Base-by-base conservation (phyloP, 2,113 vertebrate genomes). In the Excalfactoria chinensis region DNA sequence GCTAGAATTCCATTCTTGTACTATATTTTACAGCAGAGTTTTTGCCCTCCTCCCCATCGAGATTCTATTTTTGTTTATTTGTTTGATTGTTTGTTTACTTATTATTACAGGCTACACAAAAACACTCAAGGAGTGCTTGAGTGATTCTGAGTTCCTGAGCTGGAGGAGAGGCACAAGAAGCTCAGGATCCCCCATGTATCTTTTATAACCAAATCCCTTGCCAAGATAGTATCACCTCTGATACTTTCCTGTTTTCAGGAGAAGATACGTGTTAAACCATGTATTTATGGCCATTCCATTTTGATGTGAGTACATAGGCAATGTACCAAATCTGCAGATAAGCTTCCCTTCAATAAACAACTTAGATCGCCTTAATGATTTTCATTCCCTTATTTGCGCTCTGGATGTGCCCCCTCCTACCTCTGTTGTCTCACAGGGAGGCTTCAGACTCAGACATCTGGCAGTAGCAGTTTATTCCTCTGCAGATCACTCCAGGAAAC, bases 401-500 rank as follows among this genome's bases (percentile, higher is more conserved):
- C 32, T 6, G 2, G 32, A 49, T 8, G 11, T 76, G 35, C 28
- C 32, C 34, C 69, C 59, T 32, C 26, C 5, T 79, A 17, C 12
- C 67, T 72, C n/a, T 60, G 11, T 66, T 93, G 62, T 85, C 68
- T 73, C 41, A 58, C 2, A 28, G 60, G 60, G 19, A 77, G 37
- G 26, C 25, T 89, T 92, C 35, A 69, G 8, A 28, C 6, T 72
- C 1, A 8, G 49, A n/a, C 6, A 67, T 60, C 46, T 72, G 34
- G 56, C 71, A 6, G 58, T 55, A 71, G 37, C 8, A 91, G 58
- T 95, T 93, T 93, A n/a, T 76, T 73, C 41, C 22, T 84, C 82
- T 51, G 79, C 91, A 92, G 88, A 73, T 90, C 69, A 94, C 43
- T 88, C 74, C 49, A 77, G 85, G 69, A 88, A 26, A 26, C 51